Conservation (phyloP, 2,113 vertebrate species). For the Heterochromis multidens region DNA sequence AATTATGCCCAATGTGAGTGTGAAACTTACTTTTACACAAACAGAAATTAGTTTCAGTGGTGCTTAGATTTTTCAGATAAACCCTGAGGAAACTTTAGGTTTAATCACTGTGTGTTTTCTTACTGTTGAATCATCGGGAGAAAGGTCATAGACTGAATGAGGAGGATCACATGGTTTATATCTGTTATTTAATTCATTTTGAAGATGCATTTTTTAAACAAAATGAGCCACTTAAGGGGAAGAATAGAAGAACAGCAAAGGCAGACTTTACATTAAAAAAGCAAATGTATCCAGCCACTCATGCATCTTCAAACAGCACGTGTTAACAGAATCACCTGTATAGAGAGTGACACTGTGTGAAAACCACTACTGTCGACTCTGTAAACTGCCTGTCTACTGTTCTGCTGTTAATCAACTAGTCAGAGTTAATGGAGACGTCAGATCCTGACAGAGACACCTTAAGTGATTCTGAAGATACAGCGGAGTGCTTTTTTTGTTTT, state of each 20-base stretch:
- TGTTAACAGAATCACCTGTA: conserved; percentile 35
- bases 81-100: conserved; percentile 6
- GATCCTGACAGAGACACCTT: conserved; percentile 42
- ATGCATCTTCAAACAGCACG: not conserved
- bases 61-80: not conserved
- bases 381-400: conserved; percentile 38
- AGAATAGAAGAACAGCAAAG: not conserved
- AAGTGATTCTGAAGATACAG: not conserved
- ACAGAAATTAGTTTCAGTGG: conserved; percentile 8
- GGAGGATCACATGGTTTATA: not conserved
- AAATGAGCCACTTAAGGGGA: not conserved
- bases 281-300: not conserved
- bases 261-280: not conserved
- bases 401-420: conserved; percentile 65
- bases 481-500: not conserved
- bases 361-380: conserved; percentile 52
- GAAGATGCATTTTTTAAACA: not conserved
- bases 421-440: conserved; percentile 56
- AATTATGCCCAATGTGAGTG: conserved; percentile 37
- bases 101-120: not conserved
- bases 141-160: conserved; percentile 1
- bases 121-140: not conserved
- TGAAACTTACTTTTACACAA: conserved; percentile 20
- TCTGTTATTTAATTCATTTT: not conserved
- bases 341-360: conserved; percentile 36